Percentiles rank a stretch among this genome's conserved stretches.
Evolutionary conservation across 2,888 invertebrate species (phyloP).

Genomic region (Palloptera scutellata): DNA sequence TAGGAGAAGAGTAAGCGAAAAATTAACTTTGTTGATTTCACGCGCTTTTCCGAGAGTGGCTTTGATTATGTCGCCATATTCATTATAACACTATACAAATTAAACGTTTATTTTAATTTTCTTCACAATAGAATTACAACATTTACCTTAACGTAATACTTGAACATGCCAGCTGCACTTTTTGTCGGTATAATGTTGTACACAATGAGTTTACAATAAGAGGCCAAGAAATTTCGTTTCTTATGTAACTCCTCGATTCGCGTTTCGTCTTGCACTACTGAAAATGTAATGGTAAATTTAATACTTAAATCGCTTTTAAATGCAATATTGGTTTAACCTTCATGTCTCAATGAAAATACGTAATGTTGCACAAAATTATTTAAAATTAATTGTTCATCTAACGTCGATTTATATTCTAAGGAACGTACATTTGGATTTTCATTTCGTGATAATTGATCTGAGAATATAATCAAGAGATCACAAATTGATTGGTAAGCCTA

Average conservation of each 20-base stretch:
- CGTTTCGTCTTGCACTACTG: conserved; percentile 92
- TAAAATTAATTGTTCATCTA: conserved; percentile 79
- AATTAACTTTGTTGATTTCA: conserved; percentile 96
- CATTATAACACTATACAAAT: conserved; percentile 84
- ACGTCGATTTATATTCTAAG: conserved; percentile 83
- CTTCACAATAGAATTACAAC: conserved; percentile 12
- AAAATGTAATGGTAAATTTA: conserved; percentile 36
- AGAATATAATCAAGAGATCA: conserved; percentile 92
- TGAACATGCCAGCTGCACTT: conserved; percentile 93
- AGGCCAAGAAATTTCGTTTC: conserved; percentile 92
- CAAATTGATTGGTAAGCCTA: conserved; percentile 95
- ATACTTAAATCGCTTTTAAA: conserved; percentile 31
- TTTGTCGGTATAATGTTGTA: conserved; percentile 96
- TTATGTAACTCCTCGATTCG: conserved; percentile 97
- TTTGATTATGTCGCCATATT: conserved; percentile 98
- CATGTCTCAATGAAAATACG: conserved; percentile 92
- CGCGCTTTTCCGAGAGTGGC: conserved; percentile 95
- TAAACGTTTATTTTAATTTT: background rate
- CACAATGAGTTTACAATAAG: conserved; percentile 96
- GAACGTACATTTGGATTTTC: conserved; percentile 67
- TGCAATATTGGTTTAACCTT: conserved; percentile 68
- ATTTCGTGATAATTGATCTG: conserved; percentile 75
- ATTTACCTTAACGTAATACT: conserved; percentile 91
- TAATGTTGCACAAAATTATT: conserved; percentile 92
- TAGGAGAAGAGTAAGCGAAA: conserved; percentile 92